Evolutionary conservation across 2,797 vertebrate species (phyloP).

Genomic region (Melanotaenia nigrans): DNA sequence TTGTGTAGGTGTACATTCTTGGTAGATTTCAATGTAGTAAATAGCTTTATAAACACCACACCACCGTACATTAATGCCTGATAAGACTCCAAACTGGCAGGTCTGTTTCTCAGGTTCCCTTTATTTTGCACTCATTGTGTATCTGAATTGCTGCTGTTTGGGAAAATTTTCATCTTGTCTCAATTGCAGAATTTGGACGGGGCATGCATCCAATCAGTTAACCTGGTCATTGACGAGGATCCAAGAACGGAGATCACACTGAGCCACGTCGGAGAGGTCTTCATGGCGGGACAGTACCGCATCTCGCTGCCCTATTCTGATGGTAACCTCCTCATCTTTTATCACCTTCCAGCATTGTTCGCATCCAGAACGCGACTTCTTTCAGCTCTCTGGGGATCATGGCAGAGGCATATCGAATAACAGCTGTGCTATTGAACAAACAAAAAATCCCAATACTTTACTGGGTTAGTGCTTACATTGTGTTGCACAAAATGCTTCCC

Average conservation of each 20-base stretch:
- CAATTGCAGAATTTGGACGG: conserved; percentile 90
- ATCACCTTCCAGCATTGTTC: conserved; percentile 45
- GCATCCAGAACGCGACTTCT: conserved; percentile 14
- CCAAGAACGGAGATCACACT: conserved; percentile 92
- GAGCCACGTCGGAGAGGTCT: conserved; percentile 91
- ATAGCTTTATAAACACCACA: background rate
- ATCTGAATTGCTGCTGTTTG: conserved; percentile 36
- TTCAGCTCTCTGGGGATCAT: conserved; percentile 32
- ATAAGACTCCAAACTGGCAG: background rate
- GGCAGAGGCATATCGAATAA: conserved; percentile 58
- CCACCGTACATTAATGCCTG: background rate
- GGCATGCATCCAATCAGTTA: conserved; percentile 93
- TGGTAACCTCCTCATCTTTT: conserved; percentile 80
- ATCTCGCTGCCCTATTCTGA: conserved; percentile 93
- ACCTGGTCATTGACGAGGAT: conserved; percentile 90
- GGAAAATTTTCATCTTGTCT: conserved; percentile 45
- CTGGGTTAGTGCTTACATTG: conserved; percentile 50
- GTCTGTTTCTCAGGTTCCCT: background rate
- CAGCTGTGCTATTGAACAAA: conserved; percentile 50
- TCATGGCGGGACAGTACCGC: conserved; percentile 92
- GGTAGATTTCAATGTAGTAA: too few species aligned
- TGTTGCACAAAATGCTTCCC: conserved; percentile 46
- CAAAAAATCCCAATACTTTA: conserved; percentile 37
- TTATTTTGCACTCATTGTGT: conserved; percentile 21
- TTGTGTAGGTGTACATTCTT: too few species aligned